Evolutionary conservation across 2,797 vertebrate species (phyloP), one percentile per base, ranked within the genome.

Genomic region (Champsocephalus gunnari): DNA sequence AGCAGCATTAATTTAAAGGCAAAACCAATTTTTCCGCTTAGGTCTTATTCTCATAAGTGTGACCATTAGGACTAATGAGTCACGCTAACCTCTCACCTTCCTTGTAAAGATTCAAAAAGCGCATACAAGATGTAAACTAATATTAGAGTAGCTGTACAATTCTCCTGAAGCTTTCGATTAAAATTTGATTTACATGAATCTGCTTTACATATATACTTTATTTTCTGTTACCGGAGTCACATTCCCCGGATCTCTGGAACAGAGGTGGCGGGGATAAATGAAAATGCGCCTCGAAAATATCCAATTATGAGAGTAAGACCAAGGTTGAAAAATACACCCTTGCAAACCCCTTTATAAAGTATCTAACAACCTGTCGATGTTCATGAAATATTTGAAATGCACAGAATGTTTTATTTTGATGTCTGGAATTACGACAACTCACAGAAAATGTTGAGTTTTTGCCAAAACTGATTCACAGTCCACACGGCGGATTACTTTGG

Each of bases 401-500:
- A 74, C 19, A 51, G 63, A 48, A 28, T 7, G 16, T 65, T 65
- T 70, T 71, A 54, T 83, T 87, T 84, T 71, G 59, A 72, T 64
- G 58, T 58, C 19, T 66, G 75, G 55, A 66, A 79, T 82, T 64
- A 71, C 41, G 8, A 71, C 71, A 76, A 66, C 32, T 48, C 61
- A 44, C 43, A 62, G 41, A 47, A 73, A 72, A 80, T 71, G 55
- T 79, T 82, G 64, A 80, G 56, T 43, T 80, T 79, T 83, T 60
- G 56, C 65, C 74, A 61, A 71, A 87, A 83, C 53, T 68, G 77
- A 86, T 66, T 49, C 81, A 71, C 55, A 68, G 79, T 83, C 63
- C 58, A 87, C 79, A 86, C 16, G 68, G 80, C 64, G 84, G 83
- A 87, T 89, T 91, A 87, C 83, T 86, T 68, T 70, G 54, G 54